Percentiles rank a stretch among this genome's conserved stretches.
Conservation (phyloP, 2,113 vertebrate genomes). For the Candoia aspera region DNA sequence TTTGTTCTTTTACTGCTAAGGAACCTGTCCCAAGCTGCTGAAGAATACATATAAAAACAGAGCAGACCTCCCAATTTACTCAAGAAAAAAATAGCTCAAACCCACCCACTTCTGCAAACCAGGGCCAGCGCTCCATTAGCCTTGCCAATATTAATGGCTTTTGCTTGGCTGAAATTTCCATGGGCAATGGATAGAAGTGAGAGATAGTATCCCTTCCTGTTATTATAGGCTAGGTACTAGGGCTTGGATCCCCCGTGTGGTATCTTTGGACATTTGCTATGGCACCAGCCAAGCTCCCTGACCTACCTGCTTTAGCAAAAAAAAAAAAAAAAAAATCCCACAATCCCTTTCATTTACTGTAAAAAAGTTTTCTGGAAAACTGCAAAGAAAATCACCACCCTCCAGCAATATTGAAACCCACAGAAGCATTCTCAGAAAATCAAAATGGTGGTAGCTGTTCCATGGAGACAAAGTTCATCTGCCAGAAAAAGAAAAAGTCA, state of each 20-base stretch:
- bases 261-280: not conserved
- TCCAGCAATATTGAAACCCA: not conserved
- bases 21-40: not conserved
- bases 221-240: not conserved
- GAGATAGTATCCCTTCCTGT: not conserved
- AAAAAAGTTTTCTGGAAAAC: not conserved
- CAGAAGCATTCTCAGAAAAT: not conserved
- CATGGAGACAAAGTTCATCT: too few species aligned
- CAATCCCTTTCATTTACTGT: not conserved
- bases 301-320: not conserved
- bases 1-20: not conserved
- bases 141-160: not conserved
- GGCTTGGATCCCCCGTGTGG: not conserved
- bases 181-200: not conserved
- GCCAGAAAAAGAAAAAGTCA: not conserved
- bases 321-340: not conserved
- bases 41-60: not conserved
- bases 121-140: not conserved
- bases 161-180: not conserved
- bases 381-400: not conserved
- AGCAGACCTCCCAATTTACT: not conserved
- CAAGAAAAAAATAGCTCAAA: not conserved
- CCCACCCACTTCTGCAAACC: not conserved
- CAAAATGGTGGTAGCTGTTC: not conserved
- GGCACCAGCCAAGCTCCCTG: too few species aligned